Conservation (phyloP, 2,113 vertebrate species). For the Turnix velox region DNA sequence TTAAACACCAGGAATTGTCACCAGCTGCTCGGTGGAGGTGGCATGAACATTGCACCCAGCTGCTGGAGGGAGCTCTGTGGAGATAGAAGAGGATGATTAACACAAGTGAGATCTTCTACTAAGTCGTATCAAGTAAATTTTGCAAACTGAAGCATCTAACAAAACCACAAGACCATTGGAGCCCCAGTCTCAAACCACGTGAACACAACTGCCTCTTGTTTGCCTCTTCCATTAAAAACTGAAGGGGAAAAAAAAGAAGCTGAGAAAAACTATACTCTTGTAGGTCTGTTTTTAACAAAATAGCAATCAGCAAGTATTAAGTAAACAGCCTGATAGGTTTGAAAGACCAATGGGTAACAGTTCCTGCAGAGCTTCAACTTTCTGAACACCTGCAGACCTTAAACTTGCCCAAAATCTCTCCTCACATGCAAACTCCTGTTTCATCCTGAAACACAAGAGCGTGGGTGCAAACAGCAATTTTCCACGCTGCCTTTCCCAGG, state of each 20-base stretch:
- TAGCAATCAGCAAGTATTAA: neutral
- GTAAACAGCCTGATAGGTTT: neutral
- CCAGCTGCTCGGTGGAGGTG: neutral
- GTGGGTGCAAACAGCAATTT: neutral
- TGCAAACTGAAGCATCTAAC: neutral
- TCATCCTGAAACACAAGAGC: neutral
- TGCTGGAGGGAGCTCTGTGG: neutral
- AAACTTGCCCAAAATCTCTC: neutral
- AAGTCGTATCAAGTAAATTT: neutral
- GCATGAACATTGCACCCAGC: neutral
- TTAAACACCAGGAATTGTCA: neutral
- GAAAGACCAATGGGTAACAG: neutral
- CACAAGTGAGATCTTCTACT: neutral
- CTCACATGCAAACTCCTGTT: neutral
- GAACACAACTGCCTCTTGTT: neutral
- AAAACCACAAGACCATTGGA: neutral
- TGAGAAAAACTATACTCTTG: neutral
- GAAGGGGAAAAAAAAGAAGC: no score
- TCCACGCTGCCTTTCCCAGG: fast-evolving
- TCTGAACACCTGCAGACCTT: fast-evolving
- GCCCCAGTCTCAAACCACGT: neutral
- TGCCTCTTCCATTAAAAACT: neutral
- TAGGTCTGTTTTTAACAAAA: neutral
- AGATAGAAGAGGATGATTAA: neutral
- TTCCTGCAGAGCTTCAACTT: neutral